Conservation (phyloP, 2,888 invertebrate species). For the Cyclophora albipunctata region DNA sequence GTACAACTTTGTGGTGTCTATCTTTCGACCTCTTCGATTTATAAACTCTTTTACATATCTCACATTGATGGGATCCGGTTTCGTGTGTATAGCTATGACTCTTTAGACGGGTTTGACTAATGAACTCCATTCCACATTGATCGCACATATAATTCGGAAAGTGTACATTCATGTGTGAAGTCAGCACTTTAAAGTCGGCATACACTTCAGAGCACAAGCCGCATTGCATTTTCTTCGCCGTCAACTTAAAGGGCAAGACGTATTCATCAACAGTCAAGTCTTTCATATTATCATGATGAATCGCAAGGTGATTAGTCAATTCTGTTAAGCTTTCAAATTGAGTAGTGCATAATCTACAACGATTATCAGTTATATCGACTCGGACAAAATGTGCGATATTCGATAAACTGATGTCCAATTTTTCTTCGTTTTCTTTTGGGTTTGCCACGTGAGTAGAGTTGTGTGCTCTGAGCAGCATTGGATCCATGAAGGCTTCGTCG, state of each 20-base stretch:
- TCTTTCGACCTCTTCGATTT: too few relatives aligned
- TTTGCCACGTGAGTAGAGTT: constrained; percentile 27
- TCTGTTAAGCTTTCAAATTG: too few relatives aligned
- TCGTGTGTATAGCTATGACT: constrained; percentile 5
- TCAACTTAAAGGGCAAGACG: constrained; percentile 44
- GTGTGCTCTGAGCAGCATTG: constrained; percentile 41
- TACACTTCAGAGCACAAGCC: constrained; percentile 35
- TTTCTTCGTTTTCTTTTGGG: too few relatives aligned
- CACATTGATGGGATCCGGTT: background rate
- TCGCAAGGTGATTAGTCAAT: too few relatives aligned
- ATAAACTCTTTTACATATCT: too few relatives aligned
- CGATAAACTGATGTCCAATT: too few relatives aligned
- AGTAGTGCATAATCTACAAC: too few relatives aligned
- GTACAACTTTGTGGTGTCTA: too few relatives aligned
- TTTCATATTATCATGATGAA: too few relatives aligned
- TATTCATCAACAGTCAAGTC: constrained; percentile 21
- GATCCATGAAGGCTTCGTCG: constrained; percentile 45
- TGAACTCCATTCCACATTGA: constrained; percentile 23
- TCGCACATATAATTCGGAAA: constrained; percentile 42
- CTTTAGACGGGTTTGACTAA: constrained; percentile 13
- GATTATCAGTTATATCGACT: too few relatives aligned
- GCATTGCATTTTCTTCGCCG: constrained; percentile 19
- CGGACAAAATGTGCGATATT: too few relatives aligned
- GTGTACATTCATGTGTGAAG: constrained; percentile 43
- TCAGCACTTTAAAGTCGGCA: constrained; percentile 35